Evolutionary conservation across 2,888 invertebrate species (phyloP).

Genomic region (Pimpla rufipes): DNA sequence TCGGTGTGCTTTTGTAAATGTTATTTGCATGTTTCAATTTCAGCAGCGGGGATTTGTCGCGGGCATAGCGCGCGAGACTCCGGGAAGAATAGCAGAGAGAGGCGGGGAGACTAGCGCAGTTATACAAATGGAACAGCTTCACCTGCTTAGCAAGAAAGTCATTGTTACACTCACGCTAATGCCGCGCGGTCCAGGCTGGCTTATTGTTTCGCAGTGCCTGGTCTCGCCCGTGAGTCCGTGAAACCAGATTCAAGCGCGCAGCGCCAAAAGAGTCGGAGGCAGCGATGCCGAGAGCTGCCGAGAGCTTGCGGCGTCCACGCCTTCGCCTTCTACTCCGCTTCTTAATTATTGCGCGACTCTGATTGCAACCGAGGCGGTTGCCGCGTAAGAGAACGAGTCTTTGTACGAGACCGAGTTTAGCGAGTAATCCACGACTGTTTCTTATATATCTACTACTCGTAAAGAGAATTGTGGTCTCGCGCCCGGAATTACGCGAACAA

Average conservation of each 20-base stretch:
- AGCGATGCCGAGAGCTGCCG: constrained; percentile 3
- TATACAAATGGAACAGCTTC: constrained; percentile 21
- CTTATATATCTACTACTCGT: constrained; percentile 29
- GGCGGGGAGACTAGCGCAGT: constrained; percentile 5
- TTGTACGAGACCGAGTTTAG: constrained; percentile 64
- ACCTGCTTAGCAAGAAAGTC: constrained; percentile 39
- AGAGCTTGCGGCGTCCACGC: constrained; percentile 4
- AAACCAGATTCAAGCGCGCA: constrained; percentile 30
- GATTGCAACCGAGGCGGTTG: constrained; percentile 45
- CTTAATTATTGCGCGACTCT: constrained; percentile 63
- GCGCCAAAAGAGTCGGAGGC: background rate
- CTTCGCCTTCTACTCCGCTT: constrained; percentile 19
- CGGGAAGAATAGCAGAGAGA: background rate
- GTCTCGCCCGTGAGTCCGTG: constrained; percentile 11
- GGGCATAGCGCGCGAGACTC: background rate
- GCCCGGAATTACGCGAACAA: constrained; percentile 62
- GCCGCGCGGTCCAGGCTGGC: constrained; percentile 16
- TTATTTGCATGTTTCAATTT: constrained; percentile 21
- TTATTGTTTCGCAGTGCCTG: constrained; percentile 47
- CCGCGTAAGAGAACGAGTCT: constrained; percentile 45
- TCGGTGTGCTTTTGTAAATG: constrained; percentile 12
- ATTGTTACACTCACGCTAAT: constrained; percentile 44
- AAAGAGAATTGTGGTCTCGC: constrained; percentile 44
- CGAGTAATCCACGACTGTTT: constrained; percentile 54
- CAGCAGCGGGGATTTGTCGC: background rate